Evolutionary conservation across 2,888 invertebrate genomes (phyloP).

Genomic region (Chrysomela aeneicollis): DNA sequence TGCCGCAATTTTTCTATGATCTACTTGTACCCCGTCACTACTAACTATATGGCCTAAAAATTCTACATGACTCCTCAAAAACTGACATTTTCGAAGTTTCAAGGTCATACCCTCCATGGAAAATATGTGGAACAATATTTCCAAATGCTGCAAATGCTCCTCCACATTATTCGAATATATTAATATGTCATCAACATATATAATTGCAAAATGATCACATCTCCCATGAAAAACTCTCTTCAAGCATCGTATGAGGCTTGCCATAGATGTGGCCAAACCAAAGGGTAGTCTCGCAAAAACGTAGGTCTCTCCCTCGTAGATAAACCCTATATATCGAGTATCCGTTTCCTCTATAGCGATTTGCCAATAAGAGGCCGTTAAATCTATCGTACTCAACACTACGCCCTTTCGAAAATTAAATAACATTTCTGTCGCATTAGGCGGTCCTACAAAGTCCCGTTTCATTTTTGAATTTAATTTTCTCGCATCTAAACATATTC

Average conservation of each 20-base stretch:
- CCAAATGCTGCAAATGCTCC: constrained; percentile 14
- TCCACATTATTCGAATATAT: constrained; percentile 5
- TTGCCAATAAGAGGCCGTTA: constrained; percentile 37
- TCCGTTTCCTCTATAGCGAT: constrained; percentile 30
- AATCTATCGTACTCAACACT: too few relatives aligned
- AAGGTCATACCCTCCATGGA: constrained; percentile 14
- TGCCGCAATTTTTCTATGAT: constrained; percentile 15
- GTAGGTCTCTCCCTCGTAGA: constrained; percentile 32
- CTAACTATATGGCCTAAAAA: constrained; percentile 21
- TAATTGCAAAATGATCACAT: not conserved
- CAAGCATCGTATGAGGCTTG: constrained; percentile 17
- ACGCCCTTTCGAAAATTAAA: too few relatives aligned
- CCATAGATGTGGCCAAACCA: constrained; percentile 20
- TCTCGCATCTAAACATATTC: constrained; percentile 37
- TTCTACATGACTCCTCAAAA: not conserved
- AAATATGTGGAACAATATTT: too few relatives aligned
- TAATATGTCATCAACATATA: constrained; percentile 24
- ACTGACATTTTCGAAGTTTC: constrained; percentile 22
- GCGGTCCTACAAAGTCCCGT: constrained; percentile 30
- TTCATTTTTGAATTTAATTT: constrained; percentile 28
- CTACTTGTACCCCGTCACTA: constrained; percentile 6
- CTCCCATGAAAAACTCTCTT: constrained; percentile 4
- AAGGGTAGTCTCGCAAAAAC: constrained; percentile 13
- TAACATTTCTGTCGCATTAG: constrained; percentile 25
- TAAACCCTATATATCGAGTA: too few relatives aligned